Percentiles rank a stretch among this genome's conserved stretches.
phyloP scores from a whole-genome alignment of 2,888 invertebrate species.

The Orchesella flavescens region DNA sequence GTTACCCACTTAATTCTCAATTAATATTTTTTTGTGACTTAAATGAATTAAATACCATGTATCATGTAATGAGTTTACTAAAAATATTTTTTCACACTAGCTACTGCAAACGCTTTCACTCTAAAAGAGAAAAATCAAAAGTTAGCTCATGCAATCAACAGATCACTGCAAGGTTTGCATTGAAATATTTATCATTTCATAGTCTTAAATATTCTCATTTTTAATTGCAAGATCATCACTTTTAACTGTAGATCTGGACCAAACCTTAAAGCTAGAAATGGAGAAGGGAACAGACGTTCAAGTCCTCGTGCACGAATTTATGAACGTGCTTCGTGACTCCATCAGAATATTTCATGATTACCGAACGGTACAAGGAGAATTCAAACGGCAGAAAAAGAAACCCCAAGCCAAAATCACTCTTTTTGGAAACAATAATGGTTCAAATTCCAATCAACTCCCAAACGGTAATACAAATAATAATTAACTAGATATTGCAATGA shows the following conservation, averaged over 20 bases:
- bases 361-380: constrained; percentile 33
- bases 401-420: not conserved
- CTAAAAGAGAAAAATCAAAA: constrained; percentile 28
- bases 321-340: constrained; percentile 29
- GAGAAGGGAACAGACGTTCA: not conserved
- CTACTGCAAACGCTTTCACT: constrained; percentile 8
- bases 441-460: too few relatives aligned
- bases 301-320: constrained; percentile 29
- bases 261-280: constrained; percentile 7
- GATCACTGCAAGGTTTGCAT: constrained; percentile 16
- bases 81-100: constrained; percentile 4
- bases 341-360: constrained; percentile 32
- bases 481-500: too few relatives aligned
- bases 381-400: not conserved
- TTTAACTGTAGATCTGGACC: constrained; percentile 19
- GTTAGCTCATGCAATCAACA: constrained; percentile 29
- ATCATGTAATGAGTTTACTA: too few relatives aligned
- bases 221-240: not conserved
- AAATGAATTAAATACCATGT: too few relatives aligned
- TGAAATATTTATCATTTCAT: not conserved
- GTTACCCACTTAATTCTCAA: not conserved
- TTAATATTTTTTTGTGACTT: too few relatives aligned
- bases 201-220: too few relatives aligned
- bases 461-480: too few relatives aligned
- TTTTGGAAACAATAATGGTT: too few relatives aligned